Base-by-base conservation (phyloP, 2,888 invertebrate genomes). In the Sturmia bella region DNA sequence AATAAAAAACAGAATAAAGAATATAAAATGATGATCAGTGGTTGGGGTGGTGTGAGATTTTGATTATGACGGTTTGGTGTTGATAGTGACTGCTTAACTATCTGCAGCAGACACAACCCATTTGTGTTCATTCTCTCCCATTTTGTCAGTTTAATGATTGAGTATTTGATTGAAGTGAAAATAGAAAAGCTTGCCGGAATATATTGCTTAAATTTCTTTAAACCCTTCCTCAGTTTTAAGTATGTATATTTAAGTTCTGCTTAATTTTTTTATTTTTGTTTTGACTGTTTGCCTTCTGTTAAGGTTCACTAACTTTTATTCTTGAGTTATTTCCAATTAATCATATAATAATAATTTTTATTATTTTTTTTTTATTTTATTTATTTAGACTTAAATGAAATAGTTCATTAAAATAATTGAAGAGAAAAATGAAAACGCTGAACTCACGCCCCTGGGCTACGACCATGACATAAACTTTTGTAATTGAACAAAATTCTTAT, bases 381-480 rank as follows among this genome's bases (percentile, higher is more conserved):
- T 61, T 7, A 27, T 39, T 32, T 24, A 56, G 7, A n/a, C 15
- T 11, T 39, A 39, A 17, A 11, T 12, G 21, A 1, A 48, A 45
- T 56, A 64, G 39, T 57, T 57, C 74, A 74, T 74, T 74, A 74
- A 74, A 73, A 73, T 73, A 73, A 73, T 73, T 64, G 56, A 37
- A 41, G 41, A 24, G 50, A 7, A 61, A 37, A 50, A 69, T n/a
- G n/a, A 27, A n/a, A 27, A 9, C 12, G 27, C 32, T 41, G 17
- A 54, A 48, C 43, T 57, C 6, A 48, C 56, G 74, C 74, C 74
- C 48, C 64, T 57, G 64, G 64, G 59, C 75, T 12, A 52, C 59
- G 75, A 68, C 68, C 75, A 54, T 76, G 75, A 76, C 75, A 76
- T 43, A 52, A 68, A 76, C 52, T 76, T 68, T 68, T 68, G 56